Evolutionary conservation across 2,113 vertebrate species (phyloP), one percentile per base, ranked within the genome.

Genomic region (Tragulus kanchil): DNA sequence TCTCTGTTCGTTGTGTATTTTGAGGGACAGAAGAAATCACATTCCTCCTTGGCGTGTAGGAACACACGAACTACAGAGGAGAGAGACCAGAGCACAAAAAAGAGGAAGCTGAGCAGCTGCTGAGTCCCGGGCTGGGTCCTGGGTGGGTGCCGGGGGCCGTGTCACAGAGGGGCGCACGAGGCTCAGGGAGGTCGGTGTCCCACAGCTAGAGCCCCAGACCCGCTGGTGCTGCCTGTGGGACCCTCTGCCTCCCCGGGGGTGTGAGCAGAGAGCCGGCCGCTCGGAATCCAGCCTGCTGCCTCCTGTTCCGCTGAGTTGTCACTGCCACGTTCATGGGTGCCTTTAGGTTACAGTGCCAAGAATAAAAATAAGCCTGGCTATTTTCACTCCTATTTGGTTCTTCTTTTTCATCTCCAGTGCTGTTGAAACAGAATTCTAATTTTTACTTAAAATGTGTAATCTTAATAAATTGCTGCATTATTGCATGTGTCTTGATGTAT

Each of bases 361-460:
- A 94, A 81, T 93, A 95, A 96, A 98, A 97, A 97, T 94, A 97
- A 94, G 93, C 89, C 91, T 89, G 95, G 93, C 96, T 95, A 92
- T 94, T 98, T 95, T 96, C 95, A 87, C 91, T 98, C 94, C 21
- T 75, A 77, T 93, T 93, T 87, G 88, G 79, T 56, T 94, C 81
- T 95, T 96, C 45, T 65, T 88, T 65, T 89, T 85, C 71, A 58
- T 48, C 89, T 85, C 90, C 28, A 77, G 89, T 84, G 89, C 95
- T 62, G 67, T 95, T 89, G 93, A 97, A 97, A 94, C 94, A 87
- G 93, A 94, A 75, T 97, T 97, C 97, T 97, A 94, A 97, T 96
- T 97, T 97, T 97, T 96, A 89, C 96, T 96, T 97, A 94, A 94
- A 97, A 96, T 95, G 95, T 96, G 97, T 95, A 92, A 96, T 97